These are phyloP conservation scores for Rutilus rutilus DNA, from an alignment of 2,113 vertebrate genomes.

Conservation along the genomic window DNA sequence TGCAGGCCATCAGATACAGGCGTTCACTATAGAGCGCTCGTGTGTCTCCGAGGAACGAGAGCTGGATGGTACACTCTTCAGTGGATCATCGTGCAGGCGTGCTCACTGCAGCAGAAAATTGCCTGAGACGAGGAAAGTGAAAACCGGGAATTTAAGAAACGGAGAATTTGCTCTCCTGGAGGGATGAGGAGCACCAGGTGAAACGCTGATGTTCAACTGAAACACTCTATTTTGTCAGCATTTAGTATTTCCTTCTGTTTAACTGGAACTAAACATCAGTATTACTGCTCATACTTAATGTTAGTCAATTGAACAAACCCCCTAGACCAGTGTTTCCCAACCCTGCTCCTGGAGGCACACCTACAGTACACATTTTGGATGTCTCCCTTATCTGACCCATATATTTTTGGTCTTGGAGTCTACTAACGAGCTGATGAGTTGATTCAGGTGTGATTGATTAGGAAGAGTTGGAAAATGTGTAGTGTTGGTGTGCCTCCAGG, in stretches of 20 bases:
- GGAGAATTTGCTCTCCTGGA: background rate
- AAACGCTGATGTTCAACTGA: background rate
- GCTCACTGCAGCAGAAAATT: constrained; percentile 77
- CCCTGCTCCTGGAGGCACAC: too few relatives aligned
- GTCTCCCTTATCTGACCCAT: too few relatives aligned
- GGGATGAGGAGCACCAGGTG: background rate
- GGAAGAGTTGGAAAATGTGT: too few relatives aligned
- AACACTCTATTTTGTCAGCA: background rate
- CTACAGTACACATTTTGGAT: too few relatives aligned
- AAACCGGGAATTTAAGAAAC: constrained; percentile 20
- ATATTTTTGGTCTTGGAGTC: too few relatives aligned
- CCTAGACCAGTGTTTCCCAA: too few relatives aligned
- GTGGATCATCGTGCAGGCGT: constrained; percentile 67
- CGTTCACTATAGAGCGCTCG: too few relatives aligned
- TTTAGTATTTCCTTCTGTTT: background rate
- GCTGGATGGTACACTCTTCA: constrained; percentile 52
- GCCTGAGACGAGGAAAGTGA: constrained; percentile 32
- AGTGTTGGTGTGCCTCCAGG: too few relatives aligned
- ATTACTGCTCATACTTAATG: too few relatives aligned
- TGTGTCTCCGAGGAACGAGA: constrained; percentile 55
- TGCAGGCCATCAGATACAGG: constrained; percentile 23
- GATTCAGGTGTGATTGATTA: too few relatives aligned
- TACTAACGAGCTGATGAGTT: too few relatives aligned
- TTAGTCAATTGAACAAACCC: too few relatives aligned
- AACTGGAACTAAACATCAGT: background rate